Percentiles rank a stretch among this genome's conserved stretches.
These are phyloP conservation scores for Nothocercus julius DNA, from an alignment of 2,113 vertebrate genomes.

Conservation along the genomic window DNA sequence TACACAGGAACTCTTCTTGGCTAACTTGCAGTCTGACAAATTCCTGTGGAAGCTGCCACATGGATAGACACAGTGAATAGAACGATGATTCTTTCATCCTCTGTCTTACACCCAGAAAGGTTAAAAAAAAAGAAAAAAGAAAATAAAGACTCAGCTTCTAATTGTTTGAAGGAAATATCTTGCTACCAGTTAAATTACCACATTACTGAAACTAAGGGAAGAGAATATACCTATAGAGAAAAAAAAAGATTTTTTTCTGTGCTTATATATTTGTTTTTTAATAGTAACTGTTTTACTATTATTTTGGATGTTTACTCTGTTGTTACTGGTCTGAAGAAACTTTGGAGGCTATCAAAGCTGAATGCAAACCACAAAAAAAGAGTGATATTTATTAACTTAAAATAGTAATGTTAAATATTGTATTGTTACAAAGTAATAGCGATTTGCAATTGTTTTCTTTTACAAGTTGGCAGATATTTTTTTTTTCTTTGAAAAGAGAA, in stretches of 20 bases:
- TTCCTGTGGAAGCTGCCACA: conserved; percentile 96
- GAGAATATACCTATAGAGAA: background rate
- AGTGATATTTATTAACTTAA: background rate
- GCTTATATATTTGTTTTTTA: background rate
- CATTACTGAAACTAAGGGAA: background rate
- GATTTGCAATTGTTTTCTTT: background rate
- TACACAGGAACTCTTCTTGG: conserved; percentile 95
- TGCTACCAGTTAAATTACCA: background rate
- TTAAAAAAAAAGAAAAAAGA: background rate
- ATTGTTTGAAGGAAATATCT: background rate
- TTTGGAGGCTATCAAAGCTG: background rate
- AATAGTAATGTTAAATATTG: background rate
- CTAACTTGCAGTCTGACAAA: conserved; percentile 93
- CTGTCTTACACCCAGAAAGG: conserved; percentile 81
- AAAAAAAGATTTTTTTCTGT: background rate
- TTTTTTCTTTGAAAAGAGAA: background rate
- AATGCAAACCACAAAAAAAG: background rate
- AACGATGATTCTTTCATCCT: conserved; percentile 94
- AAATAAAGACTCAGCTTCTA: background rate
- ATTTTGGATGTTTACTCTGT: background rate
- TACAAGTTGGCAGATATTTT: background rate
- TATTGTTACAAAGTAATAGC: background rate
- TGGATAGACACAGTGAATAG: conserved; percentile 92
- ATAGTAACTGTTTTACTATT: background rate
- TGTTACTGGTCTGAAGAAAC: background rate